Evolutionary conservation across 1,140 invertebrate species (phyloP).

Genomic region (Chironomus striatipennis): DNA sequence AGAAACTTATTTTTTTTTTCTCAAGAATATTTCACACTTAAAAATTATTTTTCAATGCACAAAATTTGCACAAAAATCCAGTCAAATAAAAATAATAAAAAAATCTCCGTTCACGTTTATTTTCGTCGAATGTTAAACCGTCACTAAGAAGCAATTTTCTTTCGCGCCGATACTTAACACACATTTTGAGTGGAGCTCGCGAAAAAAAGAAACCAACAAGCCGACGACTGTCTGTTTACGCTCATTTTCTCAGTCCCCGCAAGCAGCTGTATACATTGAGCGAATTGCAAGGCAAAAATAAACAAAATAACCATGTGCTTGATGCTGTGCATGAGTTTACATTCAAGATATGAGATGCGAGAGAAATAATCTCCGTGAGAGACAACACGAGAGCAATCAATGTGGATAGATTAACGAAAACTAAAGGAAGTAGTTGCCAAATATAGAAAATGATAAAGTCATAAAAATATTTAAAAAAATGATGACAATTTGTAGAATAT

Average conservation of each 20-base stretch:
- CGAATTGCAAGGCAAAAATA: constrained; percentile 1
- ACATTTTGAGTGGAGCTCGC: neutral
- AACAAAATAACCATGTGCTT: constrained; percentile 1
- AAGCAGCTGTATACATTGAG: neutral
- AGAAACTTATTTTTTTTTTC: no score
- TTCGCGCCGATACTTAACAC: neutral
- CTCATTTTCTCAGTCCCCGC: neutral
- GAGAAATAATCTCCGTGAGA: no score
- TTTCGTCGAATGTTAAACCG: neutral
- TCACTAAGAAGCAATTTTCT: constrained; percentile 6
- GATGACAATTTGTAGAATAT: no score
- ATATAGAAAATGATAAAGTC: no score
- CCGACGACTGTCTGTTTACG: neutral
- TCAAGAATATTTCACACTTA: no score
- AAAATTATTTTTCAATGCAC: no score
- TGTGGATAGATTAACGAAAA: no score
- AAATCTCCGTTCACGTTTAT: neutral
- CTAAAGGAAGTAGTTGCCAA: no score
- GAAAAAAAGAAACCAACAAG: neutral
- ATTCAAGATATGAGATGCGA: neutral
- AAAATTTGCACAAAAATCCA: no score
- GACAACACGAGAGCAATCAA: no score
- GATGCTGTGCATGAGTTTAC: neutral
- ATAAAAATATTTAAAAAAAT: no score
- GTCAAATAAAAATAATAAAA: no score